Conservation (phyloP, 2,888 invertebrate genomes). For the Leistus spinibarbis region DNA sequence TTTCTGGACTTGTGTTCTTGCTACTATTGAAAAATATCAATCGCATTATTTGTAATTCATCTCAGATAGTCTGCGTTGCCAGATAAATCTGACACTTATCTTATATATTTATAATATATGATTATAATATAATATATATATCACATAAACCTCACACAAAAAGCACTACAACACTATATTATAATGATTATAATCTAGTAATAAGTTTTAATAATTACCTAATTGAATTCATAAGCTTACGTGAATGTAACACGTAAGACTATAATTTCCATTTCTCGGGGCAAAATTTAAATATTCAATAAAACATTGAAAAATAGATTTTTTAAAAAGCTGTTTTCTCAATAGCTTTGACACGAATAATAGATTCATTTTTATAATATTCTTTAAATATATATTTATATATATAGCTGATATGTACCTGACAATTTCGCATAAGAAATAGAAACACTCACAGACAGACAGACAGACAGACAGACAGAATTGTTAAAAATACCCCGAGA, state of each 20-base stretch:
- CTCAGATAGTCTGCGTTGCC: conserved; percentile 42
- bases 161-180: conserved; percentile 57
- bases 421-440: conserved; percentile 38
- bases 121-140: conserved; percentile 51
- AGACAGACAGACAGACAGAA: not conserved
- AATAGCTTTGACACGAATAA: conserved; percentile 22
- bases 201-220: conserved; percentile 38
- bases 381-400: no score
- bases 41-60: conserved; percentile 23
- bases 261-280: conserved; percentile 32
- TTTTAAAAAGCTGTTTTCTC: conserved; percentile 29
- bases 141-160: conserved; percentile 61
- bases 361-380: not conserved
- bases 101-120: conserved; percentile 23
- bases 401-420: conserved; percentile 36
- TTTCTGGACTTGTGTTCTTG: conserved; percentile 33
- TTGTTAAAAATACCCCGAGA: conserved; percentile 34
- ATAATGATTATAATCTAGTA: conserved; percentile 52
- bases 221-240: conserved; percentile 34
- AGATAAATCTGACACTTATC: conserved; percentile 45
- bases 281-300: conserved; percentile 15
- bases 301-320: conserved; percentile 30
- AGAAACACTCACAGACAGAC: conserved; percentile 25
- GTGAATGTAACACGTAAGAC: conserved; percentile 15
- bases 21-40: conserved; percentile 8